A percentile compares a stretch with the other conserved stretches of the same genome.
These are phyloP conservation scores for Mirza zaza DNA, from an alignment of 2,113 vertebrate genomes.

Conservation along the genomic window DNA sequence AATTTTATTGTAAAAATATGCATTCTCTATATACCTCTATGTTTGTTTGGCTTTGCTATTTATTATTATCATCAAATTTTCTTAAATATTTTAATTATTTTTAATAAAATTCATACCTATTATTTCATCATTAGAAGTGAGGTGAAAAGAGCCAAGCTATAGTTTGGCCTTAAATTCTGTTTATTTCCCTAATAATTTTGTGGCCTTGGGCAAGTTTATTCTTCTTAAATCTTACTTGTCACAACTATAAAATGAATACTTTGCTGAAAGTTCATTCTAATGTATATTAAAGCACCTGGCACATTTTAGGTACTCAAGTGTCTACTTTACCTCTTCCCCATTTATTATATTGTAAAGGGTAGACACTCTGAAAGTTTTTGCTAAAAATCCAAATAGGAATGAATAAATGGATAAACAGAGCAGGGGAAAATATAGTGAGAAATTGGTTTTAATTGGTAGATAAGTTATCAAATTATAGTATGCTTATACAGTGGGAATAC, in stretches of 20 bases:
- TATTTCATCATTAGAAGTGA: not conserved
- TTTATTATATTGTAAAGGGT: not conserved
- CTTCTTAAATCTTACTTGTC: slow-evolving; percentile 25
- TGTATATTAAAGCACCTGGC: not conserved
- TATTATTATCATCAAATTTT: not conserved
- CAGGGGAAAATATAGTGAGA: not conserved
- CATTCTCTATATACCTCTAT: not conserved
- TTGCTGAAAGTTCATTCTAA: not conserved
- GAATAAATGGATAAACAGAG: not conserved
- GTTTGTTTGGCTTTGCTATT: not conserved
- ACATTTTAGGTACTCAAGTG: not conserved
- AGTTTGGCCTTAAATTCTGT: slow-evolving; percentile 2
- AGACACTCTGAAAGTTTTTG: not conserved
- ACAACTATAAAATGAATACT: not conserved
- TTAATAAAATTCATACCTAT: not conserved
- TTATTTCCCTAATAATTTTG: slow-evolving; percentile 55
- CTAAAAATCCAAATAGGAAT: slow-evolving; percentile 22
- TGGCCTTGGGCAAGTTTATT: not conserved
- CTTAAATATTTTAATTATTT: slow-evolving; percentile 6
- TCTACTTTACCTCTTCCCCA: not conserved
- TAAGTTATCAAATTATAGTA: not conserved
- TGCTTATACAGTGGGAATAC: not conserved
- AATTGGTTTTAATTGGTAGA: not conserved
- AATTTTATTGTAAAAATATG: not conserved
- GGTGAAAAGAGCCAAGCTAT: not conserved